Evolutionary conservation across 2,113 vertebrate species (phyloP).

Genomic region (Vidua chalybeata): DNA sequence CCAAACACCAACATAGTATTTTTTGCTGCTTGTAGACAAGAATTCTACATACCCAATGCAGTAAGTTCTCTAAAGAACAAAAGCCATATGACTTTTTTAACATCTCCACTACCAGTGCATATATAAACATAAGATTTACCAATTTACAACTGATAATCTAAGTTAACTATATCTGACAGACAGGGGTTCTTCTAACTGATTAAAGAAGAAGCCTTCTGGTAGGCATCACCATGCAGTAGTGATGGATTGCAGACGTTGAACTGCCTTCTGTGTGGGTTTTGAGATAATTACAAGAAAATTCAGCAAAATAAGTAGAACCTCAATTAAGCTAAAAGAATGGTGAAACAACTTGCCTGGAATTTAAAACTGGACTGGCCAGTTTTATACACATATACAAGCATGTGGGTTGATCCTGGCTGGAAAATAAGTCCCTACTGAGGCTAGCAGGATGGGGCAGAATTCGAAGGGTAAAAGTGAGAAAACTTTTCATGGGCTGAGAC

Average conservation of each 20-base stretch:
- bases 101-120: neutral
- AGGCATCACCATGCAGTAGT: neutral
- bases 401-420: neutral
- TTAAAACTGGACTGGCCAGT: neutral
- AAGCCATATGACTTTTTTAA: neutral
- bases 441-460: neutral
- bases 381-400: neutral
- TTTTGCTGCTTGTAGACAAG: neutral
- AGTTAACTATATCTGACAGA: neutral
- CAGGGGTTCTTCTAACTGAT: neutral
- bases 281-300: neutral
- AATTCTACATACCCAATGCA: neutral
- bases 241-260: constrained; percentile 10
- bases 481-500: neutral
- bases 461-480: neutral
- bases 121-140: neutral
- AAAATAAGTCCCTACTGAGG: neutral
- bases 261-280: neutral
- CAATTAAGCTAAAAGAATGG: neutral
- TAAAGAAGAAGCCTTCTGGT: neutral
- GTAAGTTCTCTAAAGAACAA: neutral
- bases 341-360: neutral
- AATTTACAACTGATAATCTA: neutral
- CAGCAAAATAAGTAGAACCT: neutral
- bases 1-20: neutral